Base-by-base conservation (phyloP, 2,888 invertebrate genomes). In the Lacanobia oleracea region DNA sequence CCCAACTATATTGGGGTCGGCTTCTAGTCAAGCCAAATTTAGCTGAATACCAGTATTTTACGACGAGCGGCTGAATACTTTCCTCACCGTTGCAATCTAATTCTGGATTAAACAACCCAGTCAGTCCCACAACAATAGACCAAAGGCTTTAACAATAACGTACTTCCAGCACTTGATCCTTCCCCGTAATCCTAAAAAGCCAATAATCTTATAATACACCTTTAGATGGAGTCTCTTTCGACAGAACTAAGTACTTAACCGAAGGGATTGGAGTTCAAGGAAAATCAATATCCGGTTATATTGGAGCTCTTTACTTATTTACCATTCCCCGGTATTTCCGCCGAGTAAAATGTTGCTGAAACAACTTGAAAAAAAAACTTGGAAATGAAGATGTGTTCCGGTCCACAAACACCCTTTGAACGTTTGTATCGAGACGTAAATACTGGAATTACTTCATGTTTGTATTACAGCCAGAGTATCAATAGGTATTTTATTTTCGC, bases 211-310 rank as follows among this genome's bases (percentile, higher is more conserved):
- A 77, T 79, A 82, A 82, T 69, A 82, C 78, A 67, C 56, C 82
- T 77, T 66, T 56, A 70, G 70, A 77, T 67, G 40, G 56, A 61
- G 45, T 53, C 56, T 72, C 73, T 79, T 78, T 79, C 68, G 66
- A 54, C 64, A 67, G 67, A 79, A 67, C 50, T 67, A 74, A 73
- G 63, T 63, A 74, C 65, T 67, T 71, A 74, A 50, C 61, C 40
- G 40, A 67, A 83, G 72, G 70, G 73, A 76, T 76, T 67, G 63
- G 64, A 72, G 60, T 70, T 56, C 73, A 60, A 48, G 57, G 84
- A 71, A 73, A 82, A 81, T 84, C 84, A 77, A 82, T 82, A 84
- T 69, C 81, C 77, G 64, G 63, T 33, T 67, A 45, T 76, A 84
- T 74, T 69, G 63, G 51, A 83, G 51, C 60, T 83, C 68, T 76